Conservation (phyloP, 2,113 vertebrate genomes). For the Euleptes europaea region DNA sequence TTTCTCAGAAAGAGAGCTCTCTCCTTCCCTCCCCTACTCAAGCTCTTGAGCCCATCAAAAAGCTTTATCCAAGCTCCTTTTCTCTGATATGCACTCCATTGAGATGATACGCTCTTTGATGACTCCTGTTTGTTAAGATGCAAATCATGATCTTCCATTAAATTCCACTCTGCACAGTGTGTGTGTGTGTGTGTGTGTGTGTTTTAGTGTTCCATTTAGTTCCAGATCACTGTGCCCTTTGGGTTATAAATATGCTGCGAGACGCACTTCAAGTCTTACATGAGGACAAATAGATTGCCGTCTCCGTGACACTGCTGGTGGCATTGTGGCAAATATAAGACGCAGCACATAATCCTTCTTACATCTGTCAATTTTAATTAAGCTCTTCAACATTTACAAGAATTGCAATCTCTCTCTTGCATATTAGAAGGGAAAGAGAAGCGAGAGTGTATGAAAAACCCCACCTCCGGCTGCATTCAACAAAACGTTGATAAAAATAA, state of each 20-base stretch:
- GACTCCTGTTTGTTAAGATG: constrained; percentile 20
- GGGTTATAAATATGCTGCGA: constrained; percentile 22
- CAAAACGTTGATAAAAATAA: not conserved
- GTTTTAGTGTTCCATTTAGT: not conserved
- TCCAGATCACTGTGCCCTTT: constrained; percentile 3
- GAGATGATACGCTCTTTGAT: not conserved
- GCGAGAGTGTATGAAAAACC: not conserved
- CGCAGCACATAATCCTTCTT: constrained; percentile 7
- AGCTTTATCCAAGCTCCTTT: not conserved
- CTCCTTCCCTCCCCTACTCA: not conserved
- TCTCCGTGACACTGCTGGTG: constrained; percentile 23
- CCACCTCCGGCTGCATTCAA: not conserved
- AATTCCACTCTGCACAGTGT: not conserved
- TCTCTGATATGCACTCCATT: not conserved
- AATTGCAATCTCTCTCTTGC: not conserved
- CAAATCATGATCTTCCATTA: not conserved
- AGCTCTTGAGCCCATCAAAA: not conserved
- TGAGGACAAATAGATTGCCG: constrained; percentile 46
- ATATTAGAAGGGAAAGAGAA: not conserved
- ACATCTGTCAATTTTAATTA: constrained; percentile 16
- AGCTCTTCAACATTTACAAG: not conserved
- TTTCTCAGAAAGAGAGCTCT: accelerated
- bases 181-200: constrained; percentile 1
- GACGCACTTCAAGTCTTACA: constrained; percentile 21
- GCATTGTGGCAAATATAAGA: constrained; percentile 42